phyloP scores from a whole-genome alignment of 2,113 vertebrate species.

The Merops nubicus region DNA sequence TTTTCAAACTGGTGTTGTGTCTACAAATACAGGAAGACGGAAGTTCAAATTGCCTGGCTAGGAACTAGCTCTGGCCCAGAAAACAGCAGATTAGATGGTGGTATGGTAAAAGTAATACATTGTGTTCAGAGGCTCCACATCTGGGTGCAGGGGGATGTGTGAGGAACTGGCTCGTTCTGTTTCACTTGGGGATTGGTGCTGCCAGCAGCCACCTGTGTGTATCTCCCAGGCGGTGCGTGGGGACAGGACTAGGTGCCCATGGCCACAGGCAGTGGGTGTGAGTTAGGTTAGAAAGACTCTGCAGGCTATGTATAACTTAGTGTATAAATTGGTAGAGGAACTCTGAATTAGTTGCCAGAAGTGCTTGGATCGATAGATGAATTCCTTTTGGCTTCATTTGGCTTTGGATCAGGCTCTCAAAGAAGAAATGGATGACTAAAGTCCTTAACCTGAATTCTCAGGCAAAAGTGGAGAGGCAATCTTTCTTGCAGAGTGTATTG shows the following conservation, averaged over 20 bases:
- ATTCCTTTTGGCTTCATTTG: constrained; percentile 10
- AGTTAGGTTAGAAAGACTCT: background rate
- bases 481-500: constrained; percentile 30
- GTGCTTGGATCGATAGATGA: background rate
- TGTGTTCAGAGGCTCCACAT: background rate
- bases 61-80: background rate
- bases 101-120: background rate
- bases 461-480: background rate
- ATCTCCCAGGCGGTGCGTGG: fast-evolving
- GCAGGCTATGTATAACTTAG: background rate
- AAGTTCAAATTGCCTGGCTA: background rate
- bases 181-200: background rate
- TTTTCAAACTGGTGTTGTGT: background rate
- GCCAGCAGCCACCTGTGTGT: background rate
- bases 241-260: background rate
- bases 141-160: background rate
- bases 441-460: constrained; percentile 2
- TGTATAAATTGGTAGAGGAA: background rate
- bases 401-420: background rate
- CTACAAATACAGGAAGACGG: background rate
- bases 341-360: background rate
- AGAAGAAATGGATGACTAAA: background rate
- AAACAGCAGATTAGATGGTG: background rate
- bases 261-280: background rate
- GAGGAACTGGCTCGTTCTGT: background rate